Conservation (phyloP, 2,888 invertebrate genomes). For the Apotomis betuletana region DNA sequence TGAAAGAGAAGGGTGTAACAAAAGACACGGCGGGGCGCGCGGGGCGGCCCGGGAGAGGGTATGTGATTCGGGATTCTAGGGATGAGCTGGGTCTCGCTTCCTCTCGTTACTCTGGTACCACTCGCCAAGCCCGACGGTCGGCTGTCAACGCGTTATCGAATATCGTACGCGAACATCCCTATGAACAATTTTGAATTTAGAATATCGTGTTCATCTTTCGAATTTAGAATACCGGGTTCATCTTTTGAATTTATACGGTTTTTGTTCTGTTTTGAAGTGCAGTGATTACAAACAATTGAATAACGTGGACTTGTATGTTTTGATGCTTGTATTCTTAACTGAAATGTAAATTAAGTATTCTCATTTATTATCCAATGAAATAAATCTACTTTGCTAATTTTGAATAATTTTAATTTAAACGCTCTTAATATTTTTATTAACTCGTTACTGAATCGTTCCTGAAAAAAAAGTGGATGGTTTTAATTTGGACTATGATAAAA, state of each 20-base stretch:
- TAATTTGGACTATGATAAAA: constrained; percentile 27
- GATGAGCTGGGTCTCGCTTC: constrained; percentile 83
- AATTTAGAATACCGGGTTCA: constrained; percentile 44
- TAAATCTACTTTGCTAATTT: neutral
- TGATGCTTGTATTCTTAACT: constrained; percentile 38
- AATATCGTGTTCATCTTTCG: constrained; percentile 39
- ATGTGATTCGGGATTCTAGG: constrained; percentile 83
- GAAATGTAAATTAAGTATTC: constrained; percentile 5
- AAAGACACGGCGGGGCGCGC: constrained; percentile 71
- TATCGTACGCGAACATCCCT: constrained; percentile 55
- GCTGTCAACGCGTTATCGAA: constrained; percentile 49
- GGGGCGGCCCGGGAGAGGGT: constrained; percentile 78
- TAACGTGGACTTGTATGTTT: constrained; percentile 28
- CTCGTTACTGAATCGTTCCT: neutral
- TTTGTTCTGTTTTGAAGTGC: constrained; percentile 35
- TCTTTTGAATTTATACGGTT: constrained; percentile 13
- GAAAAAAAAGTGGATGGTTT: constrained; percentile 17
- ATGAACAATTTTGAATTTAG: constrained; percentile 41
- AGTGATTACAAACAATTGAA: constrained; percentile 41
- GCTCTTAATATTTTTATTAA: neutral
- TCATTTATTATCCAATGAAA: neutral
- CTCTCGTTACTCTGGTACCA: constrained; percentile 80
- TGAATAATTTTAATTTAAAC: neutral
- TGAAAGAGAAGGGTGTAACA: constrained; percentile 79
- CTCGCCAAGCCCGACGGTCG: constrained; percentile 70